These are phyloP conservation scores for Tetranychus piercei DNA, from an alignment of 2,888 invertebrate genomes.

Conservation along the genomic window DNA sequence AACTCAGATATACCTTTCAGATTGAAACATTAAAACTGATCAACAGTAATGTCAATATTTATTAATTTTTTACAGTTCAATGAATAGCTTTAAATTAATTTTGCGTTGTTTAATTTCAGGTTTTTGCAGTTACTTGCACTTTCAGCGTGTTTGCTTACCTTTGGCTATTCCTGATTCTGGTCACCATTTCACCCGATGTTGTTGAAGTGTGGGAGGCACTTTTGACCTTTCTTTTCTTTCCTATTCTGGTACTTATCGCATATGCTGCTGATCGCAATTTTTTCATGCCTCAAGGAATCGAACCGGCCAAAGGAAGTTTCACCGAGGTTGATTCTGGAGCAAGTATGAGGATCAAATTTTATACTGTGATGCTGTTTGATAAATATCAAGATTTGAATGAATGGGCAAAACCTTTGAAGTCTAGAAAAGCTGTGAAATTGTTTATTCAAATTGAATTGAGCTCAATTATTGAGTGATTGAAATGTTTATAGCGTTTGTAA, in stretches of 20 bases:
- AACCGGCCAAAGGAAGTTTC: not conserved
- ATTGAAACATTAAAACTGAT: no score
- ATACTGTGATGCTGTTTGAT: no score
- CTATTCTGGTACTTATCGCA: conserved; percentile 39
- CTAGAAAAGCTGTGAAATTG: no score
- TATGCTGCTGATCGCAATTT: conserved; percentile 39
- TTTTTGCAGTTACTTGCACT: conserved; percentile 36
- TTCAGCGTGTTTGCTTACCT: conserved; percentile 41
- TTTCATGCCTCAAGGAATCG: not conserved
- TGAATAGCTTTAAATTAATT: no score
- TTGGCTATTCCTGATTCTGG: conserved; percentile 41
- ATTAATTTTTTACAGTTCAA: no score
- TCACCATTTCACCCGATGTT: conserved; percentile 33
- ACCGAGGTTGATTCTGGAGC: not conserved
- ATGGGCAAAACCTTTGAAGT: no score
- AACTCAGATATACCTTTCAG: no score
- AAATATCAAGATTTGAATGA: no score
- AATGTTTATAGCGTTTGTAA: no score
- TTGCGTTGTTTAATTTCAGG: conserved; percentile 28
- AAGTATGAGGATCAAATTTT: not conserved
- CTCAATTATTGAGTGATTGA: no score
- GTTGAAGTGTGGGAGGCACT: conserved; percentile 43
- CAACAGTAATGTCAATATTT: no score
- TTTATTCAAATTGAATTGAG: no score
- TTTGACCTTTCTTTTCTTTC: conserved; percentile 41